These are phyloP conservation scores for Procapra przewalskii DNA, from an alignment of 2,113 vertebrate species.

Conservation along the genomic window DNA sequence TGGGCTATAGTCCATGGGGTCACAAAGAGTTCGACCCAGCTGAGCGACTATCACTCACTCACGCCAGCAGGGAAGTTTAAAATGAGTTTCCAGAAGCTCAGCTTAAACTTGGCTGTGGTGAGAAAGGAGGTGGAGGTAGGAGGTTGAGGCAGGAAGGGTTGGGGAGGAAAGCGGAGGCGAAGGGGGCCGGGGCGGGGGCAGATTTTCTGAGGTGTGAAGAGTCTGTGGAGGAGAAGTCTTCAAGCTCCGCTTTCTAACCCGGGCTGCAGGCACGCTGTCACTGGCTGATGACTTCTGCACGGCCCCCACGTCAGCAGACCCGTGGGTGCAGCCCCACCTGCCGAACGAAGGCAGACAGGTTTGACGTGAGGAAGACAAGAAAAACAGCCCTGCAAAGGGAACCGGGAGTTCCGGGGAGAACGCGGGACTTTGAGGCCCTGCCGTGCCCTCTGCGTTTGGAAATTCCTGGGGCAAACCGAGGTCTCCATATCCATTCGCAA, in stretches of 20 bases:
- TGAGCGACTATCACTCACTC: background rate
- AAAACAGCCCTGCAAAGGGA: background rate
- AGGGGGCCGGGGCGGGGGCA: background rate
- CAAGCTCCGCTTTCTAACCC: background rate
- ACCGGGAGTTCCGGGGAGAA: background rate
- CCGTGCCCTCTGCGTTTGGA: background rate
- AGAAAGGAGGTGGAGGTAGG: background rate
- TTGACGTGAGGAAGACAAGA: background rate
- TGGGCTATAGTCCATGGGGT: background rate
- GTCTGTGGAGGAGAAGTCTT: background rate
- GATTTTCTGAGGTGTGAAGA: accelerated
- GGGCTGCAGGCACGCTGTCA: accelerated
- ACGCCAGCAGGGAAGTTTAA: background rate
- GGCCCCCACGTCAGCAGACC: background rate
- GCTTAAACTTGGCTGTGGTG: background rate
- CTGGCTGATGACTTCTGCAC: background rate
- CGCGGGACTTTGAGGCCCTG: background rate
- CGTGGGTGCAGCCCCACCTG: background rate
- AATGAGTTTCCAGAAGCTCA: background rate
- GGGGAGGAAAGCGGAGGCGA: background rate
- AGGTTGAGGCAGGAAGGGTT: background rate
- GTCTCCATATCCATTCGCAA: background rate
- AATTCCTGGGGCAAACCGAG: background rate
- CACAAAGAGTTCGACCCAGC: background rate
- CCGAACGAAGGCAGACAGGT: accelerated